Evolutionary conservation across 2,797 vertebrate genomes (phyloP), one percentile per base, ranked within the genome.

Genomic region (Cyclura pinguis): DNA sequence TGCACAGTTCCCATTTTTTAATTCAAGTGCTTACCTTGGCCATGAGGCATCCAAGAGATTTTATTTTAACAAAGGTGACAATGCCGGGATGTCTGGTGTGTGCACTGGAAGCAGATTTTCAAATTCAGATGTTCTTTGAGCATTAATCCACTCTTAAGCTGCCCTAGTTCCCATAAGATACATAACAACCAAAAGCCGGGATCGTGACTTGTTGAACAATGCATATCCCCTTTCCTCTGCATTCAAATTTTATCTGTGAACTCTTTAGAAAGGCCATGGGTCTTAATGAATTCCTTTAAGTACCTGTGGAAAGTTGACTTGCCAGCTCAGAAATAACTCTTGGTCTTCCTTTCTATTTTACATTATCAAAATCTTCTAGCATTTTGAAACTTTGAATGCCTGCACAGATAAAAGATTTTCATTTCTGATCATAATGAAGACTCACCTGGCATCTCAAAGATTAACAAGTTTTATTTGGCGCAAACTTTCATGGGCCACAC

Each of bases 131-230:
- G 35, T 88, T 95, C 84, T 59, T 74, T 55, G 87, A 91, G 88
- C 81, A 93, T 89, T 96, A 96, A 96, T 95, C 95, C 95, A 91
- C 91, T 64, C 83, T 85, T 95, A 93, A 95, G 77, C 89, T 91
- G 52, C 92, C 89, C 76, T 88, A 0, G 0, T 86, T 92, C 72
- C 93, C 85, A 59, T 42, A 90, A 13, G 92, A 83, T 78, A 80
- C 57, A 5, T 29, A 82, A 88, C 84, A 94, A 95, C 93, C 35
- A 13, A 94, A 95, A 92, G 87, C 92, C 83, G 91, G 85, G 88
- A 92, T 94, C 87, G 4, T 2, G 84, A 89, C 91, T 93, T 91
- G 91, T 76, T 85, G 89, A 93, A 89, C 82, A 92, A 9, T 12
- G 74, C 91, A 73, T 47, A 47, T 74, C 80, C 87, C 76, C 84